Evolutionary conservation across 2,113 vertebrate species (phyloP).

Genomic region (Cheirogaleus medius): DNA sequence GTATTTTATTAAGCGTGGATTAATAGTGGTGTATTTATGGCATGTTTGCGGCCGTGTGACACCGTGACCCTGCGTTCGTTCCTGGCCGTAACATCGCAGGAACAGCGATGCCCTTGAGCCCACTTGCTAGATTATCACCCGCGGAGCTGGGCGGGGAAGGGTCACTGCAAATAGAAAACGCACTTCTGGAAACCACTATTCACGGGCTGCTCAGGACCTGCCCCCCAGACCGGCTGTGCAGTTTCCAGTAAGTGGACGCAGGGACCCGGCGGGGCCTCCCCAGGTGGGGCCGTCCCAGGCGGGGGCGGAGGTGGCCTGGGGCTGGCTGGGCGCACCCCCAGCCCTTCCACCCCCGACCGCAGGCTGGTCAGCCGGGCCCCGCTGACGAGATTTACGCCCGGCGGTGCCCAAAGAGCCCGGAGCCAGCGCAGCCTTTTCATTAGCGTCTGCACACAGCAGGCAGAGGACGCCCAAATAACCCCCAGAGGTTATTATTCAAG

Average conservation of each 20-base stretch:
- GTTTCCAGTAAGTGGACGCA: neutral
- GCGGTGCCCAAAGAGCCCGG: neutral
- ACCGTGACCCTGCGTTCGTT: neutral
- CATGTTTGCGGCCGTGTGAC: neutral
- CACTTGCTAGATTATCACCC: neutral
- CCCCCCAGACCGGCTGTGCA: neutral
- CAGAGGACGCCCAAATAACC: neutral
- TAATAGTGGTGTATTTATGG: neutral
- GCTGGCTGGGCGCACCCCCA: neutral
- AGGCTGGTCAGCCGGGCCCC: neutral
- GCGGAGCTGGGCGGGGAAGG: neutral
- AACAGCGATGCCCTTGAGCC: neutral
- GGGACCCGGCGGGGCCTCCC: no score
- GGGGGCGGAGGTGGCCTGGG: neutral
- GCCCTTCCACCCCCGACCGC: neutral
- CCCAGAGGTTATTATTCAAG: neutral
- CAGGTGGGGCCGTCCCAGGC: neutral
- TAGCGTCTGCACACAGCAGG: rapidly evolving
- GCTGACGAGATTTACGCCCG: neutral
- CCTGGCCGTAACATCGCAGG: neutral
- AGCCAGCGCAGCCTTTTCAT: neutral
- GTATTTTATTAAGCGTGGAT: neutral
- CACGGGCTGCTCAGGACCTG: neutral
- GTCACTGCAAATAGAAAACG: neutral
- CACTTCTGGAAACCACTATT: conserved; percentile 32